Conservation (phyloP, 2,888 invertebrate genomes). For the Limenitis camilla region DNA sequence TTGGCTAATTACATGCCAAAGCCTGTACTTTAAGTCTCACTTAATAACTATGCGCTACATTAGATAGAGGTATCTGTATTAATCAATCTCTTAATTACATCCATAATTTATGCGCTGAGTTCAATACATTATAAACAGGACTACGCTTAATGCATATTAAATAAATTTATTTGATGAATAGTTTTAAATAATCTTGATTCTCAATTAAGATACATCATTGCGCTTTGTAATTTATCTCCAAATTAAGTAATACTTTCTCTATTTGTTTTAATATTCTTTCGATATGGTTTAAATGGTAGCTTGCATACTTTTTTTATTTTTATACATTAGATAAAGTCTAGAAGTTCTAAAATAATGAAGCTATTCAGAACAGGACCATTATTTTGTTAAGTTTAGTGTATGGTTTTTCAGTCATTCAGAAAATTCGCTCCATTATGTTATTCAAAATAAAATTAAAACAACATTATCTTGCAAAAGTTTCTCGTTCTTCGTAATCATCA, state of each 20-base stretch:
- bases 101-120: conserved; percentile 23
- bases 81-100: conserved; percentile 23
- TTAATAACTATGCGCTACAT: conserved; percentile 19
- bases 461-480: too few relatives aligned
- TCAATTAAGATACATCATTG: conserved; percentile 17
- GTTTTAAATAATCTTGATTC: conserved; percentile 17
- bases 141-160: conserved; percentile 16
- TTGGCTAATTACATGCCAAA: not conserved
- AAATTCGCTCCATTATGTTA: too few relatives aligned
- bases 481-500: too few relatives aligned
- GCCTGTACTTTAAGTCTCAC: conserved; percentile 8
- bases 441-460: too few relatives aligned
- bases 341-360: too few relatives aligned
- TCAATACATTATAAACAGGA: conserved; percentile 13
- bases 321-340: too few relatives aligned
- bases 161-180: conserved; percentile 22
- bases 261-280: not conserved
- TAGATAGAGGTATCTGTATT: conserved; percentile 16
- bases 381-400: too few relatives aligned
- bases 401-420: too few relatives aligned
- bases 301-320: too few relatives aligned
- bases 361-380: too few relatives aligned
- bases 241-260: not conserved
- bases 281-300: too few relatives aligned
- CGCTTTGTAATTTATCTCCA: conserved; percentile 1